Evolutionary conservation across 2,113 vertebrate species (phyloP), one percentile per base, ranked within the genome.

Genomic region (Apteryx mantelli): DNA sequence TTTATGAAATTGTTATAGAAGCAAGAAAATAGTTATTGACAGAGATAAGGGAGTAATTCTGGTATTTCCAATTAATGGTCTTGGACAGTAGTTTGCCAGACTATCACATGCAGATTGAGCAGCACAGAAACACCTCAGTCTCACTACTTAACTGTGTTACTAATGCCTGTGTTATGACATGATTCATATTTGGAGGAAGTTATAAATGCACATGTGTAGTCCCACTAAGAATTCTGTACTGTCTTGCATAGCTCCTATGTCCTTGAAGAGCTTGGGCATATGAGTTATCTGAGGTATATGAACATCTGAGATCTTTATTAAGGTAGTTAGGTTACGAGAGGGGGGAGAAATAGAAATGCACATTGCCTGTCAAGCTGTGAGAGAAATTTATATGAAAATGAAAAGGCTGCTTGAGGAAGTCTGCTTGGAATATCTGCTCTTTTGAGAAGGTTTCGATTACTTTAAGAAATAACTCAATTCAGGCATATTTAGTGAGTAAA

Each of bases 1-100:
- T 98, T 96, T 96, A 91, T 91, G 86, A 95, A 96, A 97, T 95
- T 95, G 86, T 30, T 64, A 24, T 36, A 36, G 46, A 97, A 93
- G 75, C 9, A 90, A 80, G 80, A 86, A 95, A 95, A 74, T 71
- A 87, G 81, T 48, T 96, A 86, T 91, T 92, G 64, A 60, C 85
- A 7, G 36, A 46, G 18, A 53, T 75, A 77, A 91, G 61, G 69
- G 44, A 91, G 9, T 83, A 70, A 97, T 94, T 93, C 68, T 95
- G 68, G 17, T 80, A 69, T 78, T 94, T 95, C 40, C 13, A 69
- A 60, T 76, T 82, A 89, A 81, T 91, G 46, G 42, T 55, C 14
- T 42, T 71, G 9, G 58, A 24, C 38, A 65, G 53, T 48, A 55
- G 22, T 84, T 93, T 95, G 34, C 74, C 10, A 61, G 44, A 30